Conservation (phyloP, 1,140 invertebrate genomes). For the Delia radicum region DNA sequence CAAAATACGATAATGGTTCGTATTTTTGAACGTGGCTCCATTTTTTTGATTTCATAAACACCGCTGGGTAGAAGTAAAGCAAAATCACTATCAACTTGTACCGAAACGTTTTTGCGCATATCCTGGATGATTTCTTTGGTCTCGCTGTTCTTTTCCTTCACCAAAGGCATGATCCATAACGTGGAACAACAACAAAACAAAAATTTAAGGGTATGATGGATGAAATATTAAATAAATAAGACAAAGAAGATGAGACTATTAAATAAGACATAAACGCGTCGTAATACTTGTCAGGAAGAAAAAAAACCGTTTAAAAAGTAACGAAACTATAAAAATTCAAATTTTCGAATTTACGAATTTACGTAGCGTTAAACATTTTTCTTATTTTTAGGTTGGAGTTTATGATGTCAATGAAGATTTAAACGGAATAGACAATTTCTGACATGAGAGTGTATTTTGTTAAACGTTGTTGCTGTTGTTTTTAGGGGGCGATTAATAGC, state of each 20-base stretch:
- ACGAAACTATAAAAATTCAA: no score
- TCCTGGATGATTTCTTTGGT: slow-evolving; percentile 40
- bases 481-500: neutral
- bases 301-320: no score
- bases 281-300: no score
- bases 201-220: no score
- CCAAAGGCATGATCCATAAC: slow-evolving; percentile 3
- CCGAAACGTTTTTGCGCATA: slow-evolving; percentile 73
- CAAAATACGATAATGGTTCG: slow-evolving; percentile 76
- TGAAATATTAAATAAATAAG: neutral
- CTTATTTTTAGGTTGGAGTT: no score
- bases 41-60: slow-evolving; percentile 74
- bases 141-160: neutral
- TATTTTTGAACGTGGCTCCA: slow-evolving; percentile 72
- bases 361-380: no score
- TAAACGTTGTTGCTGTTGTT: neutral
- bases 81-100: slow-evolving; percentile 76
- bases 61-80: slow-evolving; percentile 67
- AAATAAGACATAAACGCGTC: neutral
- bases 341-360: no score
- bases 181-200: neutral
- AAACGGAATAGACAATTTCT: no score
- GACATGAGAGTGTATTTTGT: neutral
- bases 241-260: neutral
- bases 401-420: no score